phyloP scores from a whole-genome alignment of 2,888 invertebrate genomes.

The Anodontia alba region DNA sequence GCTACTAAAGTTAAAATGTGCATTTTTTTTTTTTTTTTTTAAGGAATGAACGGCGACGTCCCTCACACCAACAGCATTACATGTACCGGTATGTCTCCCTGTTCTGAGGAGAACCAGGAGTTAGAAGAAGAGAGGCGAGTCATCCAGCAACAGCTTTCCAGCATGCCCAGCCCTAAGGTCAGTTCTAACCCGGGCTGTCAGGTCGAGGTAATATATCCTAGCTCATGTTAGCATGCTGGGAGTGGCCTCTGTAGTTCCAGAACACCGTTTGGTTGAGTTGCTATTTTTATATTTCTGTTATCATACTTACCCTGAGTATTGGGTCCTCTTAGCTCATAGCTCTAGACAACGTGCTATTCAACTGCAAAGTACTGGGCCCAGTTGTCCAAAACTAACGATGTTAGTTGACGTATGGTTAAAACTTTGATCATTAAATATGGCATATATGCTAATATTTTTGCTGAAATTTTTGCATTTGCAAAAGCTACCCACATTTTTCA shows the following conservation, averaged over 20 bases:
- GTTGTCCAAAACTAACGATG: too few species aligned
- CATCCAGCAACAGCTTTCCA: conserved; percentile 77
- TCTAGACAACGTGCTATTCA: too few species aligned
- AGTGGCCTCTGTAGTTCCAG: not conserved
- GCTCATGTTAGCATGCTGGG: conserved; percentile 11
- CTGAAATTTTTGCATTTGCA: too few species aligned
- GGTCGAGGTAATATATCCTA: conserved; percentile 44
- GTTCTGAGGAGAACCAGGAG: conserved; percentile 68
- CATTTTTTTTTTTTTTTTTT: not conserved
- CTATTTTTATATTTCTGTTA: too few species aligned
- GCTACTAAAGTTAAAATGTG: too few species aligned
- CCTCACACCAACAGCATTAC: conserved; percentile 58
- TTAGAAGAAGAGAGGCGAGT: conserved; percentile 78
- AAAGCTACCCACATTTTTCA: too few species aligned
- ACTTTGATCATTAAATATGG: too few species aligned
- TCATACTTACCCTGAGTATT: too few species aligned
- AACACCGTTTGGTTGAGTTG: conserved; percentile 7
- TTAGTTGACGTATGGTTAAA: too few species aligned
- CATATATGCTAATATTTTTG: too few species aligned
- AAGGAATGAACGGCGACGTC: conserved; percentile 56
- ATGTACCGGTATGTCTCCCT: conserved; percentile 1
- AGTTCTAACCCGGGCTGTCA: conserved; percentile 45
- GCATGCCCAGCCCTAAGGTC: conserved; percentile 82
- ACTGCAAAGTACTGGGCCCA: too few species aligned
- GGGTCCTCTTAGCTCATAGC: too few species aligned